These are phyloP conservation scores for Drosophila varians DNA, from an alignment of 1,140 invertebrate species.

Conservation along the genomic window DNA sequence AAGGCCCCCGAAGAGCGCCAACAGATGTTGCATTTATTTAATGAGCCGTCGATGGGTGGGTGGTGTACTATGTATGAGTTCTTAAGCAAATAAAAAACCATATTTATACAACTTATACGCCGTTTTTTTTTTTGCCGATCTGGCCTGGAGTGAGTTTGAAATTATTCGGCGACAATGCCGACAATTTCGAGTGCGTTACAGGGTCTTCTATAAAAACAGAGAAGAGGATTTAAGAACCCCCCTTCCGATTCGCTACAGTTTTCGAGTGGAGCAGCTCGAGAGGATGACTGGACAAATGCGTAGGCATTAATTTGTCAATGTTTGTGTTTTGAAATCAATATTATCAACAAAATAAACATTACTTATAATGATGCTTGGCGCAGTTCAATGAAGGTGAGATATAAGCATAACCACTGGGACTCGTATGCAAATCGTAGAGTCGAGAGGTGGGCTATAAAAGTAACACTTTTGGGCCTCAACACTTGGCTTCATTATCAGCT, in stretches of 20 bases:
- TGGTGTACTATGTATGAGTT: constrained; percentile 53
- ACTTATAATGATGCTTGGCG: constrained; percentile 65
- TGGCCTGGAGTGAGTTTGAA: constrained; percentile 37
- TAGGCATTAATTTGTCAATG: constrained; percentile 76
- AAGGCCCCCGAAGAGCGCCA: constrained; percentile 47
- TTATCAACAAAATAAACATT: constrained; percentile 62
- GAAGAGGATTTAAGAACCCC: constrained; percentile 30
- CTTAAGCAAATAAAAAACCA: constrained; percentile 59
- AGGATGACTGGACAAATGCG: constrained; percentile 55
- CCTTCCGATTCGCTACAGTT: constrained; percentile 27
- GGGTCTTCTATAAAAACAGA: constrained; percentile 40
- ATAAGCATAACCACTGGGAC: constrained; percentile 38
- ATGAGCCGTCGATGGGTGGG: constrained; percentile 42
- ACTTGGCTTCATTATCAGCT: not conserved
- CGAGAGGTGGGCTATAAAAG: constrained; percentile 28
- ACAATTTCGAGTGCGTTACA: constrained; percentile 43
- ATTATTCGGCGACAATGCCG: constrained; percentile 31
- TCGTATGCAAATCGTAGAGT: constrained; percentile 34
- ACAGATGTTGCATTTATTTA: constrained; percentile 75
- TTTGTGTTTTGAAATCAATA: constrained; percentile 75
- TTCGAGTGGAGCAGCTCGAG: constrained; percentile 55
- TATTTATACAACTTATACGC: constrained; percentile 59
- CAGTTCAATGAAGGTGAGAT: constrained; percentile 27
- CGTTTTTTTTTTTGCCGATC: constrained; percentile 30
- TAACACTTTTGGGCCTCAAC: not conserved